Percentiles rank a stretch among this genome's conserved stretches.
These are phyloP conservation scores for Calliphora vicina DNA, from an alignment of 1,140 invertebrate species.

Conservation along the genomic window DNA sequence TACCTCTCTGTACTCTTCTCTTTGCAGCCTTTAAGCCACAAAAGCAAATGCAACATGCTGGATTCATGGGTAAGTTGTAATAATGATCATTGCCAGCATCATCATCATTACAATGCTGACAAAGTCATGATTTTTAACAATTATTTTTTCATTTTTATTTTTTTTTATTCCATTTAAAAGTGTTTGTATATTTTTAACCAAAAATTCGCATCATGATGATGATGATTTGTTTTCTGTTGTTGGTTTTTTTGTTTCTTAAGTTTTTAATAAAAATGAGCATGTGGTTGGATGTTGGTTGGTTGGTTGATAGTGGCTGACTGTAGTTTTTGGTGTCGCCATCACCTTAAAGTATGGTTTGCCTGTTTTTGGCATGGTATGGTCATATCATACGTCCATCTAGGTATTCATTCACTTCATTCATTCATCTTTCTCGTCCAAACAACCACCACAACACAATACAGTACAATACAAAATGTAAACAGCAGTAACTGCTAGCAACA, in stretches of 20 bases:
- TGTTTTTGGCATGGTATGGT: background rate
- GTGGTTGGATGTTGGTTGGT: background rate
- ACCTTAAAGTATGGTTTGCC: constrained; percentile 8
- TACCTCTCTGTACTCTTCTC: too few relatives aligned
- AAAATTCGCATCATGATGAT: background rate
- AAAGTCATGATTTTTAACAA: constrained; percentile 30
- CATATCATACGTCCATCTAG: constrained; percentile 30
- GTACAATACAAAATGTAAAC: background rate
- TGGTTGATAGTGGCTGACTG: background rate
- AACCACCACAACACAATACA: too few relatives aligned
- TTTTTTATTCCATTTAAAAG: too few relatives aligned
- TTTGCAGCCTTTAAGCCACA: too few relatives aligned
- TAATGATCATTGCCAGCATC: too few relatives aligned
- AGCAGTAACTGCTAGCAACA: background rate
- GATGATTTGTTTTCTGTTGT: background rate
- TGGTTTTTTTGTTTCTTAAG: background rate
- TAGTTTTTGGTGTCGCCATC: constrained; percentile 23
- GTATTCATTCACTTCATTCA: constrained; percentile 31
- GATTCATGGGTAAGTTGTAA: too few relatives aligned
- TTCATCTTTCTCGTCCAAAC: constrained; percentile 8
- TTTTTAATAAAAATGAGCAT: background rate
- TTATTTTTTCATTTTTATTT: background rate
- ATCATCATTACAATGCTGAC: background rate
- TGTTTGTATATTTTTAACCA: background rate
- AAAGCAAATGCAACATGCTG: too few relatives aligned